Conservation (phyloP, 2,113 vertebrate species). For the Pollimyrus isidori region DNA sequence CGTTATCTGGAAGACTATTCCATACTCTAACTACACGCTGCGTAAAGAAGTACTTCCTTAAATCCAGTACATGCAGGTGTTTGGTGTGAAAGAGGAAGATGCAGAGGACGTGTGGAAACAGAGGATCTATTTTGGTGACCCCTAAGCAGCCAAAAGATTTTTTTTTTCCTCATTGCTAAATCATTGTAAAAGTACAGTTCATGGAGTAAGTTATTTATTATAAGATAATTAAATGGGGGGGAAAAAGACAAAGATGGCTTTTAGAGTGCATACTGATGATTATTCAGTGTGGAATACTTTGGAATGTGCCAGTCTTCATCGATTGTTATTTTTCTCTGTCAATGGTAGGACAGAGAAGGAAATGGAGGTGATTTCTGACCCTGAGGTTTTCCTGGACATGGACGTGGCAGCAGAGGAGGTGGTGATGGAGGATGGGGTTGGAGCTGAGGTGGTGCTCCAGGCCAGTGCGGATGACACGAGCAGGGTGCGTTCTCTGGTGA, state of each 20-base stretch:
- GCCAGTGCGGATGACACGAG: slow-evolving; percentile 1
- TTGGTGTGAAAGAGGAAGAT: neutral
- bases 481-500: slow-evolving; percentile 6
- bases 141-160: neutral
- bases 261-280: neutral
- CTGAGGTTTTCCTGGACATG: slow-evolving; percentile 20
- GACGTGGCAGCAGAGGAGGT: slow-evolving; percentile 13
- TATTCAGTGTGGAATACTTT: neutral
- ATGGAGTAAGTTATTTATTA: neutral
- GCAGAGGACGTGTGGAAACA: neutral
- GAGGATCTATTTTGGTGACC: neutral
- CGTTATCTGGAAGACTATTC: too few species aligned
- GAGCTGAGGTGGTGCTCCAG: slow-evolving; percentile 35
- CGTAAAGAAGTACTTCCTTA: too few species aligned
- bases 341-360: neutral
- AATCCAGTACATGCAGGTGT: too few species aligned
- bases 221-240: neutral
- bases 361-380: neutral
- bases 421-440: slow-evolving; percentile 22
- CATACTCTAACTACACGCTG: too few species aligned
- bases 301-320: neutral
- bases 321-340: neutral
- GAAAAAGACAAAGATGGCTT: neutral
- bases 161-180: neutral
- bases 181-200: neutral